A percentile compares a stretch with the other conserved stretches of the same genome.
These are phyloP conservation scores for Sciurus vulgaris DNA, from an alignment of 2,797 vertebrate genomes.

Conservation along the genomic window DNA sequence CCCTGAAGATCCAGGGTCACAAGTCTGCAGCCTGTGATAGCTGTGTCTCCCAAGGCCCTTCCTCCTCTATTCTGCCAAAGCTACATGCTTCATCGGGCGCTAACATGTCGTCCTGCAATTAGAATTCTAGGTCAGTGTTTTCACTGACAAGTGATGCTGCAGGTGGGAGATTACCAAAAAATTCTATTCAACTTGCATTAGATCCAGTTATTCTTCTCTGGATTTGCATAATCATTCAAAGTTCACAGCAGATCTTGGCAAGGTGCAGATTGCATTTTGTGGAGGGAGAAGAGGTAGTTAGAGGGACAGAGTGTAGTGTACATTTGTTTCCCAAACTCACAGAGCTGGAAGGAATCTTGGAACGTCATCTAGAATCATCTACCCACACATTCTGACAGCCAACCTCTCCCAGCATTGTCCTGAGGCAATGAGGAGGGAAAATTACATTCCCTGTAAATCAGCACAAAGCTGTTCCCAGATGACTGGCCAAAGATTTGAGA, in stretches of 20 bases:
- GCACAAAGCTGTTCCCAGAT: background rate
- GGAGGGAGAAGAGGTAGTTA: background rate
- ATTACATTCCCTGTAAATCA: background rate
- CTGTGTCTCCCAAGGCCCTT: background rate
- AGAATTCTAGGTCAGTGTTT: background rate
- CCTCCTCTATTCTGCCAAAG: background rate
- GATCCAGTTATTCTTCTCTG: background rate
- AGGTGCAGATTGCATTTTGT: background rate
- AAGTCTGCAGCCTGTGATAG: background rate
- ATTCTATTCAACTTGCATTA: background rate
- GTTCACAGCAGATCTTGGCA: background rate
- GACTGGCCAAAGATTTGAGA: background rate
- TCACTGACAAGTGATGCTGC: background rate
- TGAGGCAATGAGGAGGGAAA: background rate
- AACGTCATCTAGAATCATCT: slow-evolving; percentile 30
- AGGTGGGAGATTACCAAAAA: background rate
- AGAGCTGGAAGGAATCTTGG: slow-evolving; percentile 14
- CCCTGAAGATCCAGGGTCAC: background rate
- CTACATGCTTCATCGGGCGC: fast-evolving
- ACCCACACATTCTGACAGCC: background rate
- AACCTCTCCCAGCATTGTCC: background rate
- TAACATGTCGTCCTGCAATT: background rate
- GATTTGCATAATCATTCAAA: background rate
- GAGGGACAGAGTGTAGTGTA: background rate
- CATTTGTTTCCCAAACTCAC: background rate